Conservation (phyloP, 2,113 vertebrate genomes). For the Aleadryas rufinucha region DNA sequence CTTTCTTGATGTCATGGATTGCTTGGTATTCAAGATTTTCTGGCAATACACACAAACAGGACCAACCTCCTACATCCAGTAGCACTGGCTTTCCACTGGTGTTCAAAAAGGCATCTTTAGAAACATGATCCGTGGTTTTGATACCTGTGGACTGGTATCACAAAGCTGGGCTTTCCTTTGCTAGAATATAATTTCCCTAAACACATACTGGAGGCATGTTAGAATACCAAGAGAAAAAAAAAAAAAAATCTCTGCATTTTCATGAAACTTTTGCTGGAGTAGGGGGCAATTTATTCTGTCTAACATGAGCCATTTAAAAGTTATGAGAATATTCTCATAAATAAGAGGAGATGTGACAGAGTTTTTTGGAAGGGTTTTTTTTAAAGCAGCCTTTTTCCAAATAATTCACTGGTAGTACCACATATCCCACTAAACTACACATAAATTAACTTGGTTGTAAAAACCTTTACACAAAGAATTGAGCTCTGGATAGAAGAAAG, state of each 20-base stretch:
- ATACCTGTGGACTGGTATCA: neutral
- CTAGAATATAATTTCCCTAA: neutral
- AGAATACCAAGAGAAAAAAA: neutral
- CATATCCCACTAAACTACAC: neutral
- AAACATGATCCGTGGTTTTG: neutral
- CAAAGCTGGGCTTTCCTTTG: neutral
- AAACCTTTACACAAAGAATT: neutral
- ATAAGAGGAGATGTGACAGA: neutral
- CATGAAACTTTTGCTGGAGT: neutral
- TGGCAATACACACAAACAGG: rapidly evolving
- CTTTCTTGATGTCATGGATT: neutral
- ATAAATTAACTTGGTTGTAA: neutral
- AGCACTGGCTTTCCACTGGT: neutral
- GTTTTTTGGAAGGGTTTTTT: neutral
- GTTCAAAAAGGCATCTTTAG: neutral
- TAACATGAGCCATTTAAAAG: neutral
- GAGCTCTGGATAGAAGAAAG: neutral
- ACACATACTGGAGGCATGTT: neutral
- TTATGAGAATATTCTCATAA: neutral
- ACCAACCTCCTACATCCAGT: rapidly evolving
- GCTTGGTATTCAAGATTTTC: neutral
- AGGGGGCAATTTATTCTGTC: neutral
- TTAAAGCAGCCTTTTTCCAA: neutral
- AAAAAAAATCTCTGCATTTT: neutral
- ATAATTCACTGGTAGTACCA: neutral